phyloP scores from a whole-genome alignment of 2,888 invertebrate species.

The Operophtera brumata region DNA sequence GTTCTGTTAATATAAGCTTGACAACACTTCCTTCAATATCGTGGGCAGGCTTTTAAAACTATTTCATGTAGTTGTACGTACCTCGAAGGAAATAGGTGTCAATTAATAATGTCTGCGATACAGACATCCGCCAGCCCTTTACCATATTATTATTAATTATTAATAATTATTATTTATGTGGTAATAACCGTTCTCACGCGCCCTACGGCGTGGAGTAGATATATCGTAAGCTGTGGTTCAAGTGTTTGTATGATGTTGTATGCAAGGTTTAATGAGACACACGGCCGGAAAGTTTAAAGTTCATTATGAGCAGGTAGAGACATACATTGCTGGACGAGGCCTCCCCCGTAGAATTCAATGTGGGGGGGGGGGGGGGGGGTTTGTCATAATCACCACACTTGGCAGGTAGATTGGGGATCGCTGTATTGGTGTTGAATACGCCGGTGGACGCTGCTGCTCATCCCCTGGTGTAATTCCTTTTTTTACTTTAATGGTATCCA shows the following conservation, averaged over 20 bases:
- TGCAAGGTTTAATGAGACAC: constrained; percentile 10
- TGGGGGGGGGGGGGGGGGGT: no score
- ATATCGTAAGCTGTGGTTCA: neutral
- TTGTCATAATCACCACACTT: no score
- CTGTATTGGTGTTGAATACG: no score
- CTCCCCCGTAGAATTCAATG: no score
- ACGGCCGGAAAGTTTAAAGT: neutral
- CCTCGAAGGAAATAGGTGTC: constrained; percentile 2
- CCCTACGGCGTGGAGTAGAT: constrained; percentile 2
- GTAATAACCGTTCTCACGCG: constrained; percentile 18
- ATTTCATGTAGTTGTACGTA: neutral
- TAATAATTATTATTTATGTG: constrained; percentile 11
- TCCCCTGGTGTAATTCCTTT: no score
- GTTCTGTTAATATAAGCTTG: no score
- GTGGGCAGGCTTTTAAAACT: no score
- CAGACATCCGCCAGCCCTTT: constrained; percentile 20
- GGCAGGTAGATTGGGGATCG: no score
- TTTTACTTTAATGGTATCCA: no score
- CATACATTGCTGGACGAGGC: neutral
- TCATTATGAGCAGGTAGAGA: no score
- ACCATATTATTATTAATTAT: constrained; percentile 8
- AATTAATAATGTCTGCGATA: constrained; percentile 3
- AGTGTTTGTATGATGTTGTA: neutral
- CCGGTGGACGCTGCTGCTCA: no score
- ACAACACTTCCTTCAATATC: no score